Conservation (phyloP, 2,113 vertebrate genomes). For the Tetrao urogallus region DNA sequence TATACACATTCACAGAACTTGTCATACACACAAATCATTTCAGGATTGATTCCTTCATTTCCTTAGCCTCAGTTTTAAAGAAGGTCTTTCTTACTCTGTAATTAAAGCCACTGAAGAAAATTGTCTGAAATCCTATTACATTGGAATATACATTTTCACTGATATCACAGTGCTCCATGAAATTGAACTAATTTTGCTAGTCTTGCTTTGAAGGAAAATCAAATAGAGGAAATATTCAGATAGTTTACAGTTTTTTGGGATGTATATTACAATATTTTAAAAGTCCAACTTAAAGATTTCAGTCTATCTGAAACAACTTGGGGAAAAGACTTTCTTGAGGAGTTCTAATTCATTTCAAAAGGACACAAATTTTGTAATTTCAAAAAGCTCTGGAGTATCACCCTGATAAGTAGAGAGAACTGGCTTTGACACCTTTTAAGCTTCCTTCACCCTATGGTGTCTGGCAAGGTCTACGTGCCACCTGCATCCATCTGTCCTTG, state of each 20-base stretch:
- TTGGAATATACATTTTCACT: background rate
- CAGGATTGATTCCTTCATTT: background rate
- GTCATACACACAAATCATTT: background rate
- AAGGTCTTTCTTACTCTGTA: background rate
- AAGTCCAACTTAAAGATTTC: background rate
- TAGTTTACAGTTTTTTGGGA: background rate
- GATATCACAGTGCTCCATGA: background rate
- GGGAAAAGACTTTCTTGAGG: background rate
- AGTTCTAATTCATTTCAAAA: constrained; percentile 1
- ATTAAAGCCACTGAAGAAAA: background rate
- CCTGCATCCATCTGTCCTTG: constrained; percentile 56
- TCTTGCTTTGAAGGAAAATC: background rate
- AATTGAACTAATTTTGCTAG: background rate
- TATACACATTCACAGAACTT: background rate
- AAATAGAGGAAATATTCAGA: background rate
- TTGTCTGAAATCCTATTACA: background rate
- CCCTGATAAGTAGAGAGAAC: background rate
- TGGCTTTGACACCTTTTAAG: background rate
- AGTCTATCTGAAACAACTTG: background rate
- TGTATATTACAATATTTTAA: background rate
- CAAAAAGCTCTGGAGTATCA: background rate
- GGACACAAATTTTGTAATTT: background rate
- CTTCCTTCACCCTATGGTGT: background rate
- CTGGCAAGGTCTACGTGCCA: constrained; percentile 30
- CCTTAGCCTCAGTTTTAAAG: background rate